phyloP scores from a whole-genome alignment of 2,888 invertebrate genomes.

The Cephus pulcher region DNA sequence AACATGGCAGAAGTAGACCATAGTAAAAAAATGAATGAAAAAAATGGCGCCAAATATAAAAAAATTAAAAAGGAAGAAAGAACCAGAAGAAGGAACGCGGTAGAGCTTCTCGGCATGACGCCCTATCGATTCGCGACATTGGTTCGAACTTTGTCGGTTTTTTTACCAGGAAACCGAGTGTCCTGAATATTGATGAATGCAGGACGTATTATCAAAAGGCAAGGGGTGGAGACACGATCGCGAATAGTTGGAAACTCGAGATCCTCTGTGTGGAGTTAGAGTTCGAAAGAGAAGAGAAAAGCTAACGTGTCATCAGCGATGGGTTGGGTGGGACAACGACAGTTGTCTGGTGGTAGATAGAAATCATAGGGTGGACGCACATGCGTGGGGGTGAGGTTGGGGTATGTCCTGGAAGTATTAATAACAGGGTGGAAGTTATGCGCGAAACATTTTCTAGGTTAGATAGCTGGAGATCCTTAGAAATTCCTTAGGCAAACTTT shows the following conservation, averaged over 20 bases:
- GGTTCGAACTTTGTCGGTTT: conserved; percentile 2
- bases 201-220: neutral
- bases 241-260: conserved; percentile 16
- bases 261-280: neutral
- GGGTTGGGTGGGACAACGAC: conserved; percentile 37
- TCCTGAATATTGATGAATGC: conserved; percentile 10
- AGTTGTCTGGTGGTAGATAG: conserved; percentile 29
- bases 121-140: conserved; percentile 1
- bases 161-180: neutral
- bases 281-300: neutral
- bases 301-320: conserved; percentile 25
- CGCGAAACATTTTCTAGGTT: neutral
- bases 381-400: neutral
- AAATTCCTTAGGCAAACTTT: neutral
- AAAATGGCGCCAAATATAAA: too few relatives aligned
- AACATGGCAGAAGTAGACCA: neutral
- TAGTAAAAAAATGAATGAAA: too few relatives aligned
- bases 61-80: neutral
- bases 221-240: neutral
- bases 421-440: neutral
- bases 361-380: conserved; percentile 40
- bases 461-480: neutral
- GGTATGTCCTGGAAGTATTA: neutral
- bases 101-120: neutral
- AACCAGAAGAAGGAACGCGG: neutral